A percentile compares a stretch with the other conserved stretches of the same genome.
phyloP scores from a whole-genome alignment of 2,888 invertebrate genomes.

The Carterocephalus palaemon region DNA sequence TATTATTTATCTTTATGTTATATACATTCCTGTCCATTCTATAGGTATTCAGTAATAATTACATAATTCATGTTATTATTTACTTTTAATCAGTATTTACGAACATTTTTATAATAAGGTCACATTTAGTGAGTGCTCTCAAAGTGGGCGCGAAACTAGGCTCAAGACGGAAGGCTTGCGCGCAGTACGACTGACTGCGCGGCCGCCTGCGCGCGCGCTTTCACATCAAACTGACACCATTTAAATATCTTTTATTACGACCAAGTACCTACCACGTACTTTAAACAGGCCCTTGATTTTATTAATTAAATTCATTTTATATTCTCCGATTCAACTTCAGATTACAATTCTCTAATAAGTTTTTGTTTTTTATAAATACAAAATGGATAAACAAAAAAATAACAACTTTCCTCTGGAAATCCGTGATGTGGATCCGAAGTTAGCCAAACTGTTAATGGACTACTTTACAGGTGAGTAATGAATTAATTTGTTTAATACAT shows the following conservation, averaged over 20 bases:
- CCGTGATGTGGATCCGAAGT: constrained; percentile 34
- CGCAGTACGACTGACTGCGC: constrained; percentile 19
- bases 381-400: constrained; percentile 17
- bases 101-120: no score
- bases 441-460: constrained; percentile 35
- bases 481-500: no score
- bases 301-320: background rate
- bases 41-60: no score
- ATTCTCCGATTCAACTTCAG: no score
- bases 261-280: background rate
- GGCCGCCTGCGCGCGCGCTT: constrained; percentile 24
- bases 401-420: constrained; percentile 36
- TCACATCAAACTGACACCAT: constrained; percentile 1
- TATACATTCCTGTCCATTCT: no score
- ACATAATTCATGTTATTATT: no score
- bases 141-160: background rate
- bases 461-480: constrained; percentile 39
- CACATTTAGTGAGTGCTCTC: background rate
- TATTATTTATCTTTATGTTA: no score
- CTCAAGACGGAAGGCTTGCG: background rate
- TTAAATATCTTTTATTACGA: background rate
- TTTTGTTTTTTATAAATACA: no score
- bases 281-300: background rate
- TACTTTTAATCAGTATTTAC: no score
- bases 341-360: no score